Evolutionary conservation across 2,113 vertebrate genomes (phyloP), one percentile per base, ranked within the genome.

Genomic region (Cranoglanis bouderius): DNA sequence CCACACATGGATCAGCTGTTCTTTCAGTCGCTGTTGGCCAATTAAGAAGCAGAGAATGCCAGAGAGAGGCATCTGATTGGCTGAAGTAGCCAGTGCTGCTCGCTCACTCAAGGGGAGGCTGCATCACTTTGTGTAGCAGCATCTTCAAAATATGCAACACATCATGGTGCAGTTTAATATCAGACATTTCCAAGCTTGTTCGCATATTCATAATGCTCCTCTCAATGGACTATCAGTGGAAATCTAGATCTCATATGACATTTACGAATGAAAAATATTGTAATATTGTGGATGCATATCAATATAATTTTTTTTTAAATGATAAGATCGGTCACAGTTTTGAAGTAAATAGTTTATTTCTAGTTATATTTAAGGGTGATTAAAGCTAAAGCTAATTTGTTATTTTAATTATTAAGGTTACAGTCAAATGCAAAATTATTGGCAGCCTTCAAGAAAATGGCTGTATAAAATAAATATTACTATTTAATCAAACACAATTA

Each of bases 11-110:
- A 94, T 94, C 93, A 91, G 94, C 93, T 91, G 93, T 88, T 87
- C 93, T 93, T 86, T 46, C 94, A 49, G 90, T 90, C 86, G 91
- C 87, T 85, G 81, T 86, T 92, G 93, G 92, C 95, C 95, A 96
- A 96, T 96, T 95, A 95, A 93, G 88, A 93, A 85, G 85, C 93
- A 92, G 93, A 88, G 91, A 94, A 92, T 91, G 88, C 91, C 10
- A 91, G 82, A 78, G 87, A 92, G 86, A 87, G 90, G 70, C 26
- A 38, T 84, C 93, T 90, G 94, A 96, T 96, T 96, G 95, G 95
- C 92, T 92, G 84, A 82, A 84, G 67, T 61, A 91, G 67, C 77
- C 87, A 32, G 87, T 74, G 81, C 83, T 87, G 81, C 89, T 84
- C 85, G 89, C 86, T 95, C 91, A 92, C 87, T 90, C 92, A 91